These are phyloP conservation scores for Exephanes ischioxanthus DNA, from an alignment of 2,888 invertebrate genomes.

Conservation along the genomic window DNA sequence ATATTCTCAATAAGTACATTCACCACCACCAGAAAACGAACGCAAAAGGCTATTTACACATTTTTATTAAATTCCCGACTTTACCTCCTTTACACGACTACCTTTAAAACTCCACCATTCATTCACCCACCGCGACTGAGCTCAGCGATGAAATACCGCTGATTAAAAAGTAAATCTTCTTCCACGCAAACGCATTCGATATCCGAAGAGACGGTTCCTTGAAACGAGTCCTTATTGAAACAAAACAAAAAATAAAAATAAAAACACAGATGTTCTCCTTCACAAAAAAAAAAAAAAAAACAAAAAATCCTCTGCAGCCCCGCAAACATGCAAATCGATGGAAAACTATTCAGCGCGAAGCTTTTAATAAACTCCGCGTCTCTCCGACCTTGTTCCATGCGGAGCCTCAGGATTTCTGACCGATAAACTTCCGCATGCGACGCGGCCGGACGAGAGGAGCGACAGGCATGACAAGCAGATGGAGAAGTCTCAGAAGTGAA, in stretches of 20 bases:
- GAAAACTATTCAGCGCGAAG: neutral
- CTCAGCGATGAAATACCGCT: no score
- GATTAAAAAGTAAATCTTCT: neutral
- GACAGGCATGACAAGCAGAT: slow-evolving; percentile 36
- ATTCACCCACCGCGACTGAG: no score
- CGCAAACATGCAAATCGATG: neutral
- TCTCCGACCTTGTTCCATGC: neutral
- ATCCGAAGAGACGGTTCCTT: neutral
- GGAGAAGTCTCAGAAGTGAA: slow-evolving; percentile 59
- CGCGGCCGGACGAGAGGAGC: neutral
- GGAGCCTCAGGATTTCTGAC: slow-evolving; percentile 22
- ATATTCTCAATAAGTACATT: no score
- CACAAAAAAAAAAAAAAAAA: slow-evolving; percentile 2
- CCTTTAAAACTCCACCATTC: no score
- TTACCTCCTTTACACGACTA: no score
- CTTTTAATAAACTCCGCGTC: neutral
- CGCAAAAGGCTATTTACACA: no score
- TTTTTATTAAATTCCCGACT: no score
- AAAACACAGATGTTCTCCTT: neutral
- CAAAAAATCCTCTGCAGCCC: neutral
- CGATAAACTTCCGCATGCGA: slow-evolving; percentile 10
- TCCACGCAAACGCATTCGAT: neutral
- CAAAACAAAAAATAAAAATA: neutral
- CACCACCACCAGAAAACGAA: no score
- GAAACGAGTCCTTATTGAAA: neutral